Evolutionary conservation across 1,140 invertebrate species (phyloP), one percentile per base, ranked within the genome.

Genomic region (Lerema accius): DNA sequence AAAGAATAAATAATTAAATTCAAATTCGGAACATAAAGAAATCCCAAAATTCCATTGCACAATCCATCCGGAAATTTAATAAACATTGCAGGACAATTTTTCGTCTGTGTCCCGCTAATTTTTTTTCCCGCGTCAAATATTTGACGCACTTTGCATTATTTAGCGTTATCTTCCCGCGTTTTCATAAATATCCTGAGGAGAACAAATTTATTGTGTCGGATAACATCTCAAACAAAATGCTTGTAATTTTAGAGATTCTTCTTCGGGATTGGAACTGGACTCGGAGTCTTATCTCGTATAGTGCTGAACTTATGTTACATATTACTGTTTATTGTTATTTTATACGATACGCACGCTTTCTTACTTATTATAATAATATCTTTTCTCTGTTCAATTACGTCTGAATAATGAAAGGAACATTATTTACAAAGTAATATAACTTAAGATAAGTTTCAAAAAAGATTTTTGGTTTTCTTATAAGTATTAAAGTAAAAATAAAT

Each of bases 161-260:
- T 61, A 39, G 28, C 42, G 58, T 55, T 66, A 66, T 66, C 64
- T 66, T 46, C n/a, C 14, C 37, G 55, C 60, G 60, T 69, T 78
- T 82, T 82, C 73, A 76, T 78, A 80, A 80, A 80, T 72, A 70
- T 70, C 62, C 63, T 51, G 65, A 55, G 48, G 68, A 60, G 67
- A 61, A 71, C 69, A 74, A 77, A 79, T 82, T 80, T 80, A 82
- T 80, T 67, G 67, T 71, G 49, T 32, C 16, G 73, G 80, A 80
- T 76, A 67, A 51, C 35, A 83, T 83, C 76, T 70, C 60, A 19
- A 66, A 73, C 71, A 74, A 71, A 79, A 80, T 73, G 71, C 69
- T 80, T 78, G 77, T 79, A 80, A 82, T 82, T 82, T 82, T 67
- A 69, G 66, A 64, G 62, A 80, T 77, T 78, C 69, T 68, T 80